Conservation (phyloP, 2,797 vertebrate species). For the Phoxinus dragarum region DNA sequence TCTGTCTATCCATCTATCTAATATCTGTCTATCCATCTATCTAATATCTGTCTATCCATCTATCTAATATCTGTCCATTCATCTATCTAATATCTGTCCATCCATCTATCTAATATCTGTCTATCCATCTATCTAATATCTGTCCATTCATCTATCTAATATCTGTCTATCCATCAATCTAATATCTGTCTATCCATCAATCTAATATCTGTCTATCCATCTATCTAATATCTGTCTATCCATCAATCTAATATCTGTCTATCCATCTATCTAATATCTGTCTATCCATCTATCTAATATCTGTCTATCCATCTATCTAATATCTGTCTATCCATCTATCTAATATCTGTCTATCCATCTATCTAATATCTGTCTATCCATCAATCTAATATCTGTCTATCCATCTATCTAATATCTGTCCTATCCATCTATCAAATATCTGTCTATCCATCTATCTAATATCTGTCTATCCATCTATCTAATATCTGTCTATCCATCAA, state of each 20-base stretch:
- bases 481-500: accelerated
- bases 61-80: accelerated
- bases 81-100: accelerated
- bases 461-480: accelerated
- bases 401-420: background rate
- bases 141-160: no score
- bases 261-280: accelerated
- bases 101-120: accelerated
- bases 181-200: accelerated
- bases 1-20: accelerated
- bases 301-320: accelerated
- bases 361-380: no score
- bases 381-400: no score
- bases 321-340: accelerated
- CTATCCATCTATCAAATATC: background rate
- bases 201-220: accelerated
- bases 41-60: accelerated
- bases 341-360: no score
- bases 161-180: accelerated
- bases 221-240: background rate
- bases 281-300: accelerated
- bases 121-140: accelerated
- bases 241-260: accelerated
- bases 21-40: accelerated
- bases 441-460: no score